phyloP scores from a whole-genome alignment of 2,797 vertebrate species.

The Mormyrus proboscirostris region DNA sequence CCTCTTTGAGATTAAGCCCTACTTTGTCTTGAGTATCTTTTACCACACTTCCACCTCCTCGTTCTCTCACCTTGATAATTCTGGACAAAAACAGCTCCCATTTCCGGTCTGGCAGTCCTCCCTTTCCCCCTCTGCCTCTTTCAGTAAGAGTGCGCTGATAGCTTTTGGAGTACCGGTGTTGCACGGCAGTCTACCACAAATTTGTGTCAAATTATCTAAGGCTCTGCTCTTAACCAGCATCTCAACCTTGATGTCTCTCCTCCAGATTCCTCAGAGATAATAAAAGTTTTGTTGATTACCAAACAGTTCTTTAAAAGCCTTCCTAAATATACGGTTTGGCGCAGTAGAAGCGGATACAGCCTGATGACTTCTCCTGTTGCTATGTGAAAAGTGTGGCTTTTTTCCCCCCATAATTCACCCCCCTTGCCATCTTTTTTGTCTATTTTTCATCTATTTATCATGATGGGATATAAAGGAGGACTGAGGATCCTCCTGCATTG shows the following conservation, averaged over 20 bases:
- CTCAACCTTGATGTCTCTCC: not conserved
- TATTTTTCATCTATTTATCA: not conserved
- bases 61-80: slow-evolving; percentile 14
- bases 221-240: not conserved
- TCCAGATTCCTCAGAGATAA: not conserved
- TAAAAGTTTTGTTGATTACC: slow-evolving; percentile 9
- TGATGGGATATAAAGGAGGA: not conserved
- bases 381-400: not conserved
- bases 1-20: not conserved
- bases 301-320: slow-evolving; percentile 2
- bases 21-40: slow-evolving; percentile 11
- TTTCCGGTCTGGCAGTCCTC: not conserved
- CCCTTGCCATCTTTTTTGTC: not conserved
- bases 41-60: not conserved
- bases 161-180: slow-evolving; percentile 2
- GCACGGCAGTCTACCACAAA: not conserved
- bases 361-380: not conserved
- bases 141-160: not conserved
- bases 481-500: not conserved
- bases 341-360: not conserved
- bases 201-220: slow-evolving; percentile 11
- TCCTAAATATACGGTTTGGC: not conserved
- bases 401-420: not conserved
- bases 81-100: not conserved
- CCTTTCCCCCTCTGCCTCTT: not conserved